Conservation (phyloP, 1,140 invertebrate genomes). For the Lepidurus apus region DNA sequence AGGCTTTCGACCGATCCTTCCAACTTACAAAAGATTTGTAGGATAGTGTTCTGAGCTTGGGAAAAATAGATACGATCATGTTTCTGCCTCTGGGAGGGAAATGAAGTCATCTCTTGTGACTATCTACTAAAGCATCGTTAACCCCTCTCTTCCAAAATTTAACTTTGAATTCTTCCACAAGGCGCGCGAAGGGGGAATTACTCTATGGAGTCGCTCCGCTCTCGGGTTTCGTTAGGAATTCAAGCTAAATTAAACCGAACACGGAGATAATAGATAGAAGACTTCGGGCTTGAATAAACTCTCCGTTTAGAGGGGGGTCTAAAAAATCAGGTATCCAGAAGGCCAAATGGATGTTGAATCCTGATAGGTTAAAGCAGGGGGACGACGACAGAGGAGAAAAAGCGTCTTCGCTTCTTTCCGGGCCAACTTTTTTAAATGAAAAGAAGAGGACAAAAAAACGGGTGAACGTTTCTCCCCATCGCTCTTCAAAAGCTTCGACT, state of each 20-base stretch:
- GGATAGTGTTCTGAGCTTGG: not conserved
- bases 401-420: not conserved
- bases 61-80: not conserved
- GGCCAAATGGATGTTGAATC: not conserved
- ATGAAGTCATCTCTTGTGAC: not conserved
- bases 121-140: not conserved
- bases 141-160: not conserved
- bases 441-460: no score
- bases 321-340: not conserved
- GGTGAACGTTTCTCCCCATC: not conserved
- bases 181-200: not conserved
- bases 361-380: not conserved
- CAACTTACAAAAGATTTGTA: no score
- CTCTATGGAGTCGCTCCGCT: not conserved
- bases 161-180: not conserved
- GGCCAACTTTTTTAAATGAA: not conserved
- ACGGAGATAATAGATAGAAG: not conserved
- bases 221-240: not conserved
- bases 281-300: not conserved
- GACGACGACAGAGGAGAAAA: not conserved
- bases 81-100: not conserved
- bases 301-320: not conserved
- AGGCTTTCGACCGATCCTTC: no score
- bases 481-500: not conserved
- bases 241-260: constrained; percentile 6